Base-by-base conservation (phyloP, 2,888 invertebrate genomes). In the Lithodes maja region DNA sequence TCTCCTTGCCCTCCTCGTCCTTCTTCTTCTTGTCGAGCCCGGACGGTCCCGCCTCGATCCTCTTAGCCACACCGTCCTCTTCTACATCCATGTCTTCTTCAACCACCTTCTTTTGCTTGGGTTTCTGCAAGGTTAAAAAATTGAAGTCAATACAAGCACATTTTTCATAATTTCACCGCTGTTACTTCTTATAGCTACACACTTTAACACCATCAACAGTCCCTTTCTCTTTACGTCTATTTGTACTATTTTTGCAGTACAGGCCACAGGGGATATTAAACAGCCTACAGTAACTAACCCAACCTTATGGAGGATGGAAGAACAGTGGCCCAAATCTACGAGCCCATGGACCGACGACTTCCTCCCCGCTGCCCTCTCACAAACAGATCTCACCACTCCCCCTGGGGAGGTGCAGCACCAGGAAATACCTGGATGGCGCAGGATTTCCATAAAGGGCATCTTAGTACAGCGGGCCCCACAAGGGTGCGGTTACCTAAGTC, bases 1-100 rank as follows among this genome's bases (percentile, higher is more conserved):
- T 33, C n/a, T 33, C 55, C 61, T 61, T 55, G 9, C 33, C 33
- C 55, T 80, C 55, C 61, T 3, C 61, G 55, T 49, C 80, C 80
- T 55, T 33, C 61, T 80, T 17, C 80, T 80, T 61, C 17, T 7
- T 12, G 7, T 61, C 61, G 12, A 61, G 7, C 12, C 80, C 55
- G 9, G 80, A 80, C 3, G 80, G 17, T 33, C 80, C 80, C 3
- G 80, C 55, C 33, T 53, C 80, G 33, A 80, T 55, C 33, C 80
- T 80, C 80, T 80, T n/a, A 7, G 54, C 55, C 17, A 80, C 80
- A 15, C 55, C 55, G 33, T 80, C 80, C 33, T 80, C 80, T 33
- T 55, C 33, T 12, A 55, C 80, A 54, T 55, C 55, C n/a, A 55
- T 55, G 15, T 80, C 80, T 61, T 80, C 80, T 15, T 80, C 80